A percentile compares a stretch with the other conserved stretches of the same genome.
Conservation (phyloP, 2,797 vertebrate species). For the Schizopygopsis pylzovi region DNA sequence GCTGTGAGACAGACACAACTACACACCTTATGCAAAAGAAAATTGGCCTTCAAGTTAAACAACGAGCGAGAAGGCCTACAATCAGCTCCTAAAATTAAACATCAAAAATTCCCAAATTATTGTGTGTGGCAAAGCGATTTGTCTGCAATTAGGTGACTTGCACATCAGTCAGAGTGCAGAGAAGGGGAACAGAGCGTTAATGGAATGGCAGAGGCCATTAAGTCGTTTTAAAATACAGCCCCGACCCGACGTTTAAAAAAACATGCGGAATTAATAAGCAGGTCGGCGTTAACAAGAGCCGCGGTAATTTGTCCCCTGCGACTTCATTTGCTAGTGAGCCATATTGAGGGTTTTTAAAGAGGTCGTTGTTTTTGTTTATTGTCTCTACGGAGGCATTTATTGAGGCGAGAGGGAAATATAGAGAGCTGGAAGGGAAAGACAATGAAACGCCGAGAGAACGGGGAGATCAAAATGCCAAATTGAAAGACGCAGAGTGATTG, state of each 20-base stretch:
- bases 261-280: constrained; percentile 76
- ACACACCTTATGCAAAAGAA: constrained; percentile 75
- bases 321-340: constrained; percentile 72
- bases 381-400: constrained; percentile 65
- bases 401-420: constrained; percentile 41
- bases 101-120: constrained; percentile 82
- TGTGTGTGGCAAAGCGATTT: constrained; percentile 84
- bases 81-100: constrained; percentile 85
- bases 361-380: constrained; percentile 69
- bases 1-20: constrained; percentile 73
- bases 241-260: constrained; percentile 73
- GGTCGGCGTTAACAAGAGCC: constrained; percentile 72
- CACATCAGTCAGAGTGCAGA: constrained; percentile 73
- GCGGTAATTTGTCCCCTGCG: constrained; percentile 68
- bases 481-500: constrained; percentile 17
- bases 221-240: constrained; percentile 66
- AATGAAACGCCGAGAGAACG: constrained; percentile 46
- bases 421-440: not conserved
- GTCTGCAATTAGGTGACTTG: constrained; percentile 81
- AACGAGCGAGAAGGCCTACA: constrained; percentile 42
- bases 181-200: constrained; percentile 54
- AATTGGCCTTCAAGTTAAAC: constrained; percentile 63
- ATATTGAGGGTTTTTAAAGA: constrained; percentile 72
- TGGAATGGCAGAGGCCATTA: constrained; percentile 61
- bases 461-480: constrained; percentile 21